Evolutionary conservation across 2,888 invertebrate species (phyloP), one percentile per base, ranked within the genome.

Genomic region (Coronaproctus castanopsis): DNA sequence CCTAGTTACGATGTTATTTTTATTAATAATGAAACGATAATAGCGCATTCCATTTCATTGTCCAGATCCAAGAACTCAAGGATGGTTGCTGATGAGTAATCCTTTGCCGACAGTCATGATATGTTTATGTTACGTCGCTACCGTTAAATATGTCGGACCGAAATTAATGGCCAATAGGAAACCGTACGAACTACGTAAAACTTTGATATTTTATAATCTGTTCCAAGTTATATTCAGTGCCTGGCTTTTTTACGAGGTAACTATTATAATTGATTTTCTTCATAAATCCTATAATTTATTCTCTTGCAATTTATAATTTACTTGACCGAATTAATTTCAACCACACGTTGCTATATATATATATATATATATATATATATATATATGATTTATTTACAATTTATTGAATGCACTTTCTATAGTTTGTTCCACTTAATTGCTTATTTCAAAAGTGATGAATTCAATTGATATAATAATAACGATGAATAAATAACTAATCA

Each of bases 41-140:
- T 55, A 8, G 23, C 54, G 51, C 20, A 51, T 19, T 51, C 51
- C 14, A 51, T 58, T 58, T 66, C 67, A 68, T 60, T 67, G 80
- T 80, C 66, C 78, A 89, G 89, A 89, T 77, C 78, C 82, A 64
- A 79, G 95, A 71, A 89, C 92, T 68, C 87, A 87, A 73, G 81
- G 84, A 74, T 93, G 88, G 88, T 82, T 86, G 69, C 78, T 95
- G 76, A 93, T 96, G 90, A 84, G 86, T 70, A 88, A 89, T 67
- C 93, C 93, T 63, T 81, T 89, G 70, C 92, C 93, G 69, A 93
- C 93, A 67, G 76, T 92, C 73, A 76, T 84, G 72, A 85, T 92
- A 74, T 93, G 92, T 76, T 75, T 91, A 71, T 75, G 79, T 70
- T 96, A 95, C 76, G 83, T 93, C 68, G 85, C 86, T 76, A 74